phyloP scores from a whole-genome alignment of 2,797 vertebrate species.

The Anguilla anguilla region DNA sequence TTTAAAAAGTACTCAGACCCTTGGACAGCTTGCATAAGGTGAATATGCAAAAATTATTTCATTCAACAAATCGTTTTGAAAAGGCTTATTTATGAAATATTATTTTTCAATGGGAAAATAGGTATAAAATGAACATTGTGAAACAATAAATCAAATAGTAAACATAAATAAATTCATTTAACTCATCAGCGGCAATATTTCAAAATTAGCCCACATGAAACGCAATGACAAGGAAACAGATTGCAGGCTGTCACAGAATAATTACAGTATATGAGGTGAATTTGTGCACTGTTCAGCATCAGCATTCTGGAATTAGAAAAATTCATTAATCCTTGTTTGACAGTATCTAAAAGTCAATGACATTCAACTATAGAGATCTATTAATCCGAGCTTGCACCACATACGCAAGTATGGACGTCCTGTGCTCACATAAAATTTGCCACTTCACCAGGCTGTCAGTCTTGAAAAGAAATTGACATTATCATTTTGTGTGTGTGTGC shows the following conservation, averaged over 20 bases:
- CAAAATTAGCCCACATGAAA: neutral
- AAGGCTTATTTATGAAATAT: neutral
- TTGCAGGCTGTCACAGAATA: neutral
- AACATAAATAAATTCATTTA: neutral
- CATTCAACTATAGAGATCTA: neutral
- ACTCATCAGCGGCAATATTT: neutral
- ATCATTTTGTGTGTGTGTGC: too few relatives aligned
- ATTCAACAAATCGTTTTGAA: neutral
- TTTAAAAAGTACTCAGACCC: neutral
- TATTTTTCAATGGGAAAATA: neutral
- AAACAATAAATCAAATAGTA: conserved; percentile 1
- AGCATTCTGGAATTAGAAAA: neutral
- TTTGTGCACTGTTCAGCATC: neutral
- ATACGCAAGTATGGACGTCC: neutral
- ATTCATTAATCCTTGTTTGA: neutral
- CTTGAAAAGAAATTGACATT: too few relatives aligned
- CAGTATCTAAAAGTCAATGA: neutral
- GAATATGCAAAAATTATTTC: neutral
- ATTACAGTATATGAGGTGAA: neutral
- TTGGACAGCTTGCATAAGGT: neutral
- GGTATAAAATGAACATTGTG: neutral
- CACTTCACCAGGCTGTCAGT: neutral
- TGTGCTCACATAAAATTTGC: neutral
- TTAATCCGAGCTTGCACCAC: neutral
- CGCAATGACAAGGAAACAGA: neutral